Evolutionary conservation across 2,113 vertebrate species (phyloP).

Genomic region (Condylura cristata): DNA sequence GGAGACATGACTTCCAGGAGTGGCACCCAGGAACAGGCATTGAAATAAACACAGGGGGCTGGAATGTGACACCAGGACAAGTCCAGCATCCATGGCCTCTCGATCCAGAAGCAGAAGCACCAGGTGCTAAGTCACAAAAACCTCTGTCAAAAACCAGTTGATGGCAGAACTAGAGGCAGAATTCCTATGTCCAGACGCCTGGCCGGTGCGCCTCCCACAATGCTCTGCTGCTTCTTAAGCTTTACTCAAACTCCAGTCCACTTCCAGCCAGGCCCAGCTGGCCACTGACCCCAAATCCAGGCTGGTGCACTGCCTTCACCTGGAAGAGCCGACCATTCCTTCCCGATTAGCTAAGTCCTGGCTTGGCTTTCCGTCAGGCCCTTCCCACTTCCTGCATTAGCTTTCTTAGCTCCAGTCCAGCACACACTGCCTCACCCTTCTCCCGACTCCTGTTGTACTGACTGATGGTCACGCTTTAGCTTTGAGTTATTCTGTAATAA

Average conservation of each 20-base stretch:
- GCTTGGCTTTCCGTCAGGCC: neutral
- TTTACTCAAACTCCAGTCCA: neutral
- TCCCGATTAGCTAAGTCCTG: neutral
- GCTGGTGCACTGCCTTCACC: neutral
- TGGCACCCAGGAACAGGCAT: neutral
- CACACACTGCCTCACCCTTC: neutral
- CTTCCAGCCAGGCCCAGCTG: neutral
- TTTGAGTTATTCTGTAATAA: slow-evolving; percentile 41
- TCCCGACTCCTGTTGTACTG: neutral
- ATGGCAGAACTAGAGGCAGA: neutral
- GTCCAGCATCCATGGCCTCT: neutral
- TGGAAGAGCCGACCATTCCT: neutral
- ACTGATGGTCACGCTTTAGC: neutral
- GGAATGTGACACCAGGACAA: neutral
- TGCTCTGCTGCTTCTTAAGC: neutral
- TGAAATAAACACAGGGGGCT: neutral
- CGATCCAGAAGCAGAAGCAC: neutral
- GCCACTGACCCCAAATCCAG: neutral
- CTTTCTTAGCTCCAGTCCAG: slow-evolving; percentile 20
- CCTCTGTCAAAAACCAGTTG: neutral
- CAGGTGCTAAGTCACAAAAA: neutral
- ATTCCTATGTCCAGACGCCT: neutral
- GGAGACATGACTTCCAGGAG: neutral
- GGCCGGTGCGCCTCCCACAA: neutral
- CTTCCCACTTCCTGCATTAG: neutral